Conservation (phyloP, 2,888 invertebrate species). For the Cheilosia soror region DNA sequence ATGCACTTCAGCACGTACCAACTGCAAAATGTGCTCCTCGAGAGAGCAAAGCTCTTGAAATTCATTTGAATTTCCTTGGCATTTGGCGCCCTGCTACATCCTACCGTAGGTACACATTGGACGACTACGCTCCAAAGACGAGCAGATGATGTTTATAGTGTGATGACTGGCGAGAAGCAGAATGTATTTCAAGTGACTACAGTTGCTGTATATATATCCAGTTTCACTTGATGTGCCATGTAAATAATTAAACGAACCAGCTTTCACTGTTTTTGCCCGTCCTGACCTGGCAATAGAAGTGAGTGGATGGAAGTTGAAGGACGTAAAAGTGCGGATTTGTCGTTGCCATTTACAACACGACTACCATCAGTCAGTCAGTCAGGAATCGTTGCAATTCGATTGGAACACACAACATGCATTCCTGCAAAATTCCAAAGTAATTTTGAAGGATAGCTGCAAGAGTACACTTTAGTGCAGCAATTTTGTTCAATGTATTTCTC, state of each 20-base stretch:
- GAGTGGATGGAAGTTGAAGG: neutral
- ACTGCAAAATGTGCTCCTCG: slow-evolving; percentile 69
- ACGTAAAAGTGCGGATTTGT: slow-evolving; percentile 1
- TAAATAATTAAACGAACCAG: slow-evolving; percentile 59
- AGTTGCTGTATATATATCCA: slow-evolving; percentile 34
- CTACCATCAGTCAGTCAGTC: neutral
- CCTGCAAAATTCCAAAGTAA: neutral
- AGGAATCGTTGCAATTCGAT: neutral
- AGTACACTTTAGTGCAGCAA: too few species aligned
- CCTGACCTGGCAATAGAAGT: neutral
- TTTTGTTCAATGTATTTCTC: too few species aligned
- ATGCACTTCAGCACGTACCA: slow-evolving; percentile 68
- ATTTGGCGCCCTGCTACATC: slow-evolving; percentile 45
- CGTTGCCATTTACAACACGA: neutral
- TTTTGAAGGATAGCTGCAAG: too few species aligned
- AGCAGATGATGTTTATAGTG: slow-evolving; percentile 7
- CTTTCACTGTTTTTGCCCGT: neutral
- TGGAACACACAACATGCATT: neutral
- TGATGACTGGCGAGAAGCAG: slow-evolving; percentile 24
- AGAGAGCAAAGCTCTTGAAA: slow-evolving; percentile 54
- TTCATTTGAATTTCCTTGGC: slow-evolving; percentile 62
- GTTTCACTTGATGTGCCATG: slow-evolving; percentile 36
- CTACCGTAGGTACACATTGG: slow-evolving; percentile 2
- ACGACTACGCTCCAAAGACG: neutral
- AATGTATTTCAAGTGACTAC: slow-evolving; percentile 59